Percentiles rank a stretch among this genome's conserved stretches.
Conservation (phyloP, 2,797 vertebrate genomes). For the Chlorospingus semifuscus region DNA sequence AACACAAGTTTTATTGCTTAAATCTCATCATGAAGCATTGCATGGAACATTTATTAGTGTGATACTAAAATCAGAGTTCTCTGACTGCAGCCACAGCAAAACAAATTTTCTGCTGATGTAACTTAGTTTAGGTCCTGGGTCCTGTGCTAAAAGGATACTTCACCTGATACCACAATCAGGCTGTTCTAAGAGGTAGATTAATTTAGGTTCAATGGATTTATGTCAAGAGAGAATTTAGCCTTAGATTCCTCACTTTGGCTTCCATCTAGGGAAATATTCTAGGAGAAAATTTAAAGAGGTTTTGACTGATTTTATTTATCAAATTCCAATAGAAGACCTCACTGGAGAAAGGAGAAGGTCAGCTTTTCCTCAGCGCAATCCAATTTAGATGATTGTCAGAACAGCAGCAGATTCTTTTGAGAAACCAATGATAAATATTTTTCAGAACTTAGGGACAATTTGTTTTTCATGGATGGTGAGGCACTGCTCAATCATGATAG, state of each 20-base stretch:
- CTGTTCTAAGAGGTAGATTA: slow-evolving; percentile 9
- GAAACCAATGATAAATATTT: background rate
- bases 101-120: background rate
- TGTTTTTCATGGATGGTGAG: background rate
- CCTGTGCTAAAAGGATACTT: background rate
- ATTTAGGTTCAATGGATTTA: slow-evolving; percentile 23
- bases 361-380: slow-evolving; percentile 1
- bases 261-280: slow-evolving; percentile 23
- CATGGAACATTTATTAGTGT: background rate
- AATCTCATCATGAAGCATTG: background rate
- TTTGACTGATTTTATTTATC: slow-evolving; percentile 38
- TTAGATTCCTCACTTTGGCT: background rate
- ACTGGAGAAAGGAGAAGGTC: slow-evolving; percentile 7
- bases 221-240: slow-evolving; percentile 30
- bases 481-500: background rate
- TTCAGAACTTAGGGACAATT: background rate
- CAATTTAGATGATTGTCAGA: background rate
- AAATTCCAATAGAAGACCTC: slow-evolving; percentile 6
- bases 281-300: background rate
- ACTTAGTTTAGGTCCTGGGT: background rate
- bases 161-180: background rate
- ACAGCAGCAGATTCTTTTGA: background rate
- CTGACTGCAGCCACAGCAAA: background rate
- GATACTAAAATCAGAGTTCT: background rate
- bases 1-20: background rate